These are phyloP conservation scores for Lagenorhynchus albirostris DNA, from an alignment of 2,113 vertebrate species.

Conservation along the genomic window DNA sequence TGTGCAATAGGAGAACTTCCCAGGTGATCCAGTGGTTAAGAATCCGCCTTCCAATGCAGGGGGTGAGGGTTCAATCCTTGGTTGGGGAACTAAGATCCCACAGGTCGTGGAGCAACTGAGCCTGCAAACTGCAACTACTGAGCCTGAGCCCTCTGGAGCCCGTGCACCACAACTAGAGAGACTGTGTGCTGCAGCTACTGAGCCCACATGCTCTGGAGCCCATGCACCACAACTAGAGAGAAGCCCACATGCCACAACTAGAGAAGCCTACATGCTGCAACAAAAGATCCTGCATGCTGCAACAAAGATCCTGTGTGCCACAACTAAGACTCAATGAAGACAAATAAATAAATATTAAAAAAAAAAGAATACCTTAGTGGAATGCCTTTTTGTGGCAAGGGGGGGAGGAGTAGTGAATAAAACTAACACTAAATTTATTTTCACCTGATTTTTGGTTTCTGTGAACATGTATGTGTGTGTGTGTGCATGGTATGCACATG, in stretches of 20 bases:
- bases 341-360: neutral
- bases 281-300: too few species aligned
- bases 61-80: accelerated
- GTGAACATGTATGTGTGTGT: neutral
- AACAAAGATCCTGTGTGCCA: too few species aligned
- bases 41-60: neutral
- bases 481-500: neutral
- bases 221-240: too few species aligned
- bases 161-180: too few species aligned
- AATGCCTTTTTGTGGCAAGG: neutral
- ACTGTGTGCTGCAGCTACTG: too few species aligned
- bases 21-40: neutral
- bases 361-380: neutral
- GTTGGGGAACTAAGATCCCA: neutral
- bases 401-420: neutral
- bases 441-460: neutral
- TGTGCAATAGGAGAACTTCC: neutral
- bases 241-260: too few species aligned
- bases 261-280: neutral
- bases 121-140: too few species aligned
- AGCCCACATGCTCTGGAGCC: too few species aligned
- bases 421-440: neutral
- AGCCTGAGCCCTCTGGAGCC: too few species aligned
- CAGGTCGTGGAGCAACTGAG: too few species aligned
- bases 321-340: too few species aligned